phyloP scores from a whole-genome alignment of 2,113 vertebrate genomes.

The Daphoenositta chrysoptera region DNA sequence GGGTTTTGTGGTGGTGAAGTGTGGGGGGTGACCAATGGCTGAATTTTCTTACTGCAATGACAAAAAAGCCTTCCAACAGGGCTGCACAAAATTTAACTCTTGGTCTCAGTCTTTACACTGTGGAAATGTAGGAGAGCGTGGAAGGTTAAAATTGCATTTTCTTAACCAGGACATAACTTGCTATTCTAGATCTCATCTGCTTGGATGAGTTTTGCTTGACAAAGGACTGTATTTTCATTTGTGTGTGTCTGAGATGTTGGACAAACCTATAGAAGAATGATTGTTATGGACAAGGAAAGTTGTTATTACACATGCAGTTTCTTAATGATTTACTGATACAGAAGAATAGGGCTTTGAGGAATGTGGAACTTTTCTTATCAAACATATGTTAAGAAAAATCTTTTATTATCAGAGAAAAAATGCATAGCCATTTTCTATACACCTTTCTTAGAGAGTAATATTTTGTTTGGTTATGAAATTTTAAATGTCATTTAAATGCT shows the following conservation, averaged over 20 bases:
- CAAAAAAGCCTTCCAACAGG: background rate
- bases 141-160: background rate
- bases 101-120: background rate
- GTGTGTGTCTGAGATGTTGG: background rate
- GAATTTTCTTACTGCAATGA: background rate
- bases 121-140: background rate
- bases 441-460: background rate
- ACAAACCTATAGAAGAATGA: background rate
- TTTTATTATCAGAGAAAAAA: background rate
- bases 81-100: background rate
- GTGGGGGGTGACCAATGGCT: background rate
- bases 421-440: background rate
- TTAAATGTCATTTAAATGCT: background rate
- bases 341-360: background rate
- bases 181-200: background rate
- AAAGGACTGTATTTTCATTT: background rate
- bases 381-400: background rate
- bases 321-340: background rate
- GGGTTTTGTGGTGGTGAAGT: background rate
- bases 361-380: background rate
- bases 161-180: background rate
- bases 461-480: background rate
- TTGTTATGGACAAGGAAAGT: background rate
- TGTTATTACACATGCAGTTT: background rate
- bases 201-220: background rate